These are phyloP conservation scores for Neogale vison DNA, from an alignment of 2,113 vertebrate genomes.

Conservation along the genomic window DNA sequence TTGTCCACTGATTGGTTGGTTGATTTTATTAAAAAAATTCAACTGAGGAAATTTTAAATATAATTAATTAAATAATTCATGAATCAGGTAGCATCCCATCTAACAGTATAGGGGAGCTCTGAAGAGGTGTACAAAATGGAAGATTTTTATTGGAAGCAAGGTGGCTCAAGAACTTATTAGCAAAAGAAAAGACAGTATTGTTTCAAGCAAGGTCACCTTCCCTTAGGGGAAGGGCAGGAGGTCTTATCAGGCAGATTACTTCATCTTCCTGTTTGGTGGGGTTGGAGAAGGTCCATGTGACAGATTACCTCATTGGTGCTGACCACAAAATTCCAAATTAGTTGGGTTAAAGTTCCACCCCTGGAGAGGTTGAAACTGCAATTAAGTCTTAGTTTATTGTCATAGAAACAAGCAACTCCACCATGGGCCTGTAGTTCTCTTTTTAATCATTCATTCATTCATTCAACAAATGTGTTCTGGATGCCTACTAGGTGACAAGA, in stretches of 20 bases:
- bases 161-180: background rate
- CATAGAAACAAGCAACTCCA: background rate
- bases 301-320: background rate
- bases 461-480: background rate
- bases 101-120: background rate
- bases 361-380: background rate
- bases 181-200: background rate
- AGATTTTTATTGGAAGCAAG: background rate
- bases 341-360: background rate
- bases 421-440: background rate
- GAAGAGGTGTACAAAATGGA: background rate
- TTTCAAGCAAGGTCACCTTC: background rate
- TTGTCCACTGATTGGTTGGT: background rate
- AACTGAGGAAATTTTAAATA: background rate
- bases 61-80: background rate
- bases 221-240: background rate
- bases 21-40: background rate
- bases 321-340: background rate
- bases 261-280: background rate
- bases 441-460: background rate
- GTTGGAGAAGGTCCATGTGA: background rate
- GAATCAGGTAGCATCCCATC: background rate
- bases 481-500: background rate
- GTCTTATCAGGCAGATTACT: background rate
- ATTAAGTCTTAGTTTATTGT: background rate